phyloP scores from a whole-genome alignment of 2,113 vertebrate genomes.

The Herpetotheres cachinnans region DNA sequence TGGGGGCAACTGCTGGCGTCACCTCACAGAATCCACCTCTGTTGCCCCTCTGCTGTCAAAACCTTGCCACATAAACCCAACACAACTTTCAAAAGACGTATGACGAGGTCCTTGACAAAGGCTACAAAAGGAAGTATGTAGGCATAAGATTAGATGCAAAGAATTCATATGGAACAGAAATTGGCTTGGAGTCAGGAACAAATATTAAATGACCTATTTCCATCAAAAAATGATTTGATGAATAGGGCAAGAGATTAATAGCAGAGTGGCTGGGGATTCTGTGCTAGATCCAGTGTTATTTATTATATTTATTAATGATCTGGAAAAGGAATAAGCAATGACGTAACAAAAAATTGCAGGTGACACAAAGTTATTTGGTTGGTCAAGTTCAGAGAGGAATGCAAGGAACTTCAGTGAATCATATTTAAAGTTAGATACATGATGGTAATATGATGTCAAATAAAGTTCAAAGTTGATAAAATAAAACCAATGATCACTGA shows the following conservation, averaged over 20 bases:
- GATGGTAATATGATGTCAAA: not conserved
- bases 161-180: not conserved
- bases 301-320: not conserved
- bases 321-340: not conserved
- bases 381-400: not conserved
- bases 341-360: not conserved
- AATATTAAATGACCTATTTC: not conserved
- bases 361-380: not conserved
- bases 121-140: not conserved
- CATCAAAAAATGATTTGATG: not conserved
- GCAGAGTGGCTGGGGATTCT: not conserved
- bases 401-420: not conserved
- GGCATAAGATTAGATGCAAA: not conserved
- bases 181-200: not conserved
- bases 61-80: not conserved
- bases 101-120: not conserved
- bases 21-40: not conserved
- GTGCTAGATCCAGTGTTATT: not conserved
- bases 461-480: not conserved
- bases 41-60: not conserved
- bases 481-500: not conserved
- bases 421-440: not conserved
- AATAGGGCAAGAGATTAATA: not conserved
- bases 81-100: not conserved
- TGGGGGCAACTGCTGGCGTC: not conserved